A percentile compares a stretch with the other conserved stretches of the same genome.
Evolutionary conservation across 2,797 vertebrate genomes (phyloP).

Genomic region (Enteromius viviparus): DNA sequence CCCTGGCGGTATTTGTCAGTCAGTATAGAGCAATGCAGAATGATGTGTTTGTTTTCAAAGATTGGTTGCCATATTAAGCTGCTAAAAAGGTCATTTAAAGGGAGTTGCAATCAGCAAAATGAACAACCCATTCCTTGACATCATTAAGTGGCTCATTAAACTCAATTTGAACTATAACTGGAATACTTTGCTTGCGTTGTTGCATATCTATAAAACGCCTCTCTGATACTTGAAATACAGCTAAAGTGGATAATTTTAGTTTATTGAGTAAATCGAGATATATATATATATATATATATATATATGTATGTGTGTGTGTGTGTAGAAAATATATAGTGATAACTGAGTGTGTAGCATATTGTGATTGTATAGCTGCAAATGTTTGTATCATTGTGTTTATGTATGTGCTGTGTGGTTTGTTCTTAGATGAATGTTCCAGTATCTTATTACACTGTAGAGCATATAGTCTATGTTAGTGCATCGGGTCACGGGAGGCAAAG

Average conservation of each 20-base stretch:
- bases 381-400: constrained; percentile 20
- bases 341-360: neutral
- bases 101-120: neutral
- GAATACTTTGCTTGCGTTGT: constrained; percentile 1
- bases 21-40: neutral
- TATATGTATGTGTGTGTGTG: too few species aligned
- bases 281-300: too few species aligned
- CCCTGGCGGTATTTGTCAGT: neutral
- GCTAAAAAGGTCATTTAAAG: constrained; percentile 6
- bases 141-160: constrained; percentile 24
- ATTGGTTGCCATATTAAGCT: neutral
- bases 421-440: constrained; percentile 55
- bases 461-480: constrained; percentile 56
- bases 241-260: neutral
- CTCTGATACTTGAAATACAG: neutral
- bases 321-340: neutral
- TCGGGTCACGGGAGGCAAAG: constrained; percentile 54
- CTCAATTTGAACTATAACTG: constrained; percentile 14
- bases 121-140: constrained; percentile 4
- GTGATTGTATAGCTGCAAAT: neutral
- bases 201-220: neutral
- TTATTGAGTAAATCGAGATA: neutral
- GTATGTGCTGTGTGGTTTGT: constrained; percentile 40
- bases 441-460: constrained; percentile 35
- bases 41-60: constrained; percentile 21